Evolutionary conservation across 2,888 invertebrate genomes (phyloP), one percentile per base, ranked within the genome.

Genomic region (Muscina levida): DNA sequence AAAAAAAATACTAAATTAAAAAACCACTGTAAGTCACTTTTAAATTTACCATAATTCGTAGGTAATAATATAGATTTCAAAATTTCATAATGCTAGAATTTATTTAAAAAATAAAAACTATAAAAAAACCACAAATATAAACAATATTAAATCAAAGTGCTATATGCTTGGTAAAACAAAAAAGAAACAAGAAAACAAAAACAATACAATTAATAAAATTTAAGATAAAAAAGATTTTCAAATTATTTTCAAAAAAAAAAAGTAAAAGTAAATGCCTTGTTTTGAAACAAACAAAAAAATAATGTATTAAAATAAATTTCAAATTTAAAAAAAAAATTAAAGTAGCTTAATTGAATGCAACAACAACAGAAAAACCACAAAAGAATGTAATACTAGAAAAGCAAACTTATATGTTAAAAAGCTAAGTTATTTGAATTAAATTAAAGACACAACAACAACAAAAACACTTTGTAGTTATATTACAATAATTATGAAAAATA

Each of bases 211-310:
- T n/a, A n/a, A n/a, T n/a, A n/a, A n/a, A n/a, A n/a, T n/a, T n/a
- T n/a, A n/a, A n/a, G n/a, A n/a, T n/a, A n/a, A n/a, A n/a, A n/a
- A n/a, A n/a, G n/a, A 56, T 72, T 82, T 84, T 83, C 82, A 86
- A 85, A 83, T 85, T 81, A 85, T 71, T 79, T 79, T 59, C 51
- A 74, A 71, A 79, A 56, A 48, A 59, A 73, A 67, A 83, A 85
- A 78, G 81, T 77, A 76, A 82, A 77, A 3, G 3, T 31, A 81
- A 46, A 72, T 82, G 84, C 85, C 87, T 86, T 87, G 85, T 87
- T 87, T 85, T 85, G 83, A 80, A 77, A 65, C 31, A 57, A 75
- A 75, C 67, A 31, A 81, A 68, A 39, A 66, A 65, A 81, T 81
- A 84, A 80, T 77, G 72, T 37, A 51, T 72, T 74, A 77, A n/a